Base-by-base conservation (phyloP, 2,797 vertebrate species). In the Artibeus jamaicensis region DNA sequence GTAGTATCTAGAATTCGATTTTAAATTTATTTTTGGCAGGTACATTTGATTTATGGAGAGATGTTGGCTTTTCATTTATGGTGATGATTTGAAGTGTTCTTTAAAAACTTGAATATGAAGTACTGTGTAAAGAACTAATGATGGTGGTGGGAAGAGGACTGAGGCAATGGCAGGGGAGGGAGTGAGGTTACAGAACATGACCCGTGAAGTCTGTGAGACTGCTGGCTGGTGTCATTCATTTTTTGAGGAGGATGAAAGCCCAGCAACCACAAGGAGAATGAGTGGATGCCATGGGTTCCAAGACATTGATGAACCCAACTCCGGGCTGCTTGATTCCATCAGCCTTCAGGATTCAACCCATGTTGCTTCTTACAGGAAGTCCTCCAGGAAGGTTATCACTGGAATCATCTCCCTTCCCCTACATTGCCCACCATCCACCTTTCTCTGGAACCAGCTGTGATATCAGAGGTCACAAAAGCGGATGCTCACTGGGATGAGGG, bases 11-110 rank as follows among this genome's bases (percentile, higher is more conserved):
- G 65, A 74, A 50, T 10, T 42, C 76, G 62, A 42, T 37, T n/a
- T 42, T 18, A 48, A 84, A 21, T 89, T 90, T 84, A 62, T 19
- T 76, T 71, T 50, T 53, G 73, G 39, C 44, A 57, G 67, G 26
- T 94, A 42, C 86, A 67, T 89, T 94, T 93, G 93, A 82, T 77
- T 86, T 86, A 62, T 55, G 39, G 67, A 37, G 44, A 91, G 46
- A 85, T 48, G 34, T 9, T 85, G 89, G n/a, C 21, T 84, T 89
- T 88, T 70, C 34, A 44, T 44, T 26, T n/a, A 67, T 1, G 32
- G 32, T 5, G 32, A 44, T 48, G 19, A 79, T 77, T 86, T 59
- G 68, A 91, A 71, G 42, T 32, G 59, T 26, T 34, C 57, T 87
- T 89, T 79, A 29, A 50, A 39, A 81, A 37, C 46, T 34, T 46